Evolutionary conservation across 2,888 invertebrate species (phyloP).

Genomic region (Muschampia plurimacula): DNA sequence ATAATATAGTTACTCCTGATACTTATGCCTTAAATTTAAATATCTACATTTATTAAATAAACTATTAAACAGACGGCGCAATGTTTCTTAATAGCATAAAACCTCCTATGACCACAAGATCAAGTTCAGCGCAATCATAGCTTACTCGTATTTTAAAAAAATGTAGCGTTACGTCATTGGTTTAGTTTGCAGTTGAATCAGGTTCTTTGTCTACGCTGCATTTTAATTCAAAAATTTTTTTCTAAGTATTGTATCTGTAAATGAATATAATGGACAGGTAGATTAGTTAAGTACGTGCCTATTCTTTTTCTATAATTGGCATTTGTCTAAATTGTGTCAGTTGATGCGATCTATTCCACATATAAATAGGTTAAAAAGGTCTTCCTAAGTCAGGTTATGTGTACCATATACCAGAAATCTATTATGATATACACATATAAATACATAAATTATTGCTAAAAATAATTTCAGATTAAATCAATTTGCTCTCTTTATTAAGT

Average conservation of each 20-base stretch:
- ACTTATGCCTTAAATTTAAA: not conserved
- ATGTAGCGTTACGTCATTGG: not conserved
- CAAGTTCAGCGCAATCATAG: slow-evolving; percentile 18
- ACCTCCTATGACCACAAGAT: slow-evolving; percentile 6
- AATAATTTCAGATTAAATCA: slow-evolving; percentile 15
- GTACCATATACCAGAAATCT: too few relatives aligned
- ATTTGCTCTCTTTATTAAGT: slow-evolving; percentile 30
- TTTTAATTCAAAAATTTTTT: not conserved
- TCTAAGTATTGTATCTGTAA: not conserved
- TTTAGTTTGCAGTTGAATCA: slow-evolving; percentile 3
- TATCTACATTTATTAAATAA: not conserved
- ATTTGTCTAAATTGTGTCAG: too few relatives aligned
- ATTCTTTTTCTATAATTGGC: not conserved
- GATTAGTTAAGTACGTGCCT: too few relatives aligned
- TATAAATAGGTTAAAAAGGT: too few relatives aligned
- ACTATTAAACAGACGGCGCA: not conserved
- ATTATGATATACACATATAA: too few relatives aligned
- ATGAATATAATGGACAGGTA: not conserved
- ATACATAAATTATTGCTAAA: not conserved
- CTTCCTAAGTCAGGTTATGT: not conserved
- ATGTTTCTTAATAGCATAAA: not conserved
- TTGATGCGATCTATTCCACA: too few relatives aligned
- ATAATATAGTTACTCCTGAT: too few relatives aligned
- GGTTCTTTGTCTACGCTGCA: not conserved
- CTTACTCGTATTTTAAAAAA: slow-evolving; percentile 7